phyloP scores from a whole-genome alignment of 37 sponge, comb jelly and placozoan species.

The Beroe forskalii region DNA sequence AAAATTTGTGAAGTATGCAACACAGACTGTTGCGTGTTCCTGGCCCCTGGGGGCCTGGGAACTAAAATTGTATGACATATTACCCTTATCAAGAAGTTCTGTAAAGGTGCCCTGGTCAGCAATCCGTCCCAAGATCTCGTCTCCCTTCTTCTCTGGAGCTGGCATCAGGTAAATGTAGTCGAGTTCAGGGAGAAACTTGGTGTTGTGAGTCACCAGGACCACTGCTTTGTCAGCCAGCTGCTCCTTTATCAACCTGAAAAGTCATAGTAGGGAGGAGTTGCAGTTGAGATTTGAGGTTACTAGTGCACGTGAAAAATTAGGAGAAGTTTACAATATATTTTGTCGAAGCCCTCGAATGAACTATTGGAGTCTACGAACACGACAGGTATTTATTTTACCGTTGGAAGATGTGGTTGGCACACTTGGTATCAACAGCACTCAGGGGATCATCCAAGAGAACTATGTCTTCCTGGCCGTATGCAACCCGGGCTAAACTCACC shows the following conservation, averaged over 20 bases:
- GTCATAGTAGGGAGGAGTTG: too few relatives aligned
- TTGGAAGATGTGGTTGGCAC: not conserved
- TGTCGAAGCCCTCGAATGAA: too few relatives aligned
- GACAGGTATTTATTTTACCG: too few relatives aligned
- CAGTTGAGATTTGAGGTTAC: too few relatives aligned
- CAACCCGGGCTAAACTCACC: constrained; percentile 3
- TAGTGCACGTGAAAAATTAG: too few relatives aligned
- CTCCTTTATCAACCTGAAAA: constrained; percentile 53
- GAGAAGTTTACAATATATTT: too few relatives aligned
- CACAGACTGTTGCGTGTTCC: too few relatives aligned
- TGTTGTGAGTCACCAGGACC: constrained; percentile 41
- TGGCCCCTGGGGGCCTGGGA: too few relatives aligned
- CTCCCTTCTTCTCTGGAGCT: not conserved
- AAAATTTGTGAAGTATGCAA: too few relatives aligned
- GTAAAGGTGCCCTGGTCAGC: constrained; percentile 10
- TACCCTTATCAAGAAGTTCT: constrained; percentile 31
- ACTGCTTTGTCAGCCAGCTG: constrained; percentile 1
- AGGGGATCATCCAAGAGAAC: constrained; percentile 15
- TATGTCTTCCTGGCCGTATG: not conserved
- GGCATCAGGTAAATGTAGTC: constrained; percentile 40
- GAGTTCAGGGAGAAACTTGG: not conserved
- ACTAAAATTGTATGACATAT: too few relatives aligned
- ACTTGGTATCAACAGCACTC: constrained; percentile 26
- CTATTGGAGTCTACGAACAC: too few relatives aligned
- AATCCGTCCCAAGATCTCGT: not conserved